Evolutionary conservation across 2,797 vertebrate species (phyloP).

Genomic region (Myoxocephalus aenaeus): DNA sequence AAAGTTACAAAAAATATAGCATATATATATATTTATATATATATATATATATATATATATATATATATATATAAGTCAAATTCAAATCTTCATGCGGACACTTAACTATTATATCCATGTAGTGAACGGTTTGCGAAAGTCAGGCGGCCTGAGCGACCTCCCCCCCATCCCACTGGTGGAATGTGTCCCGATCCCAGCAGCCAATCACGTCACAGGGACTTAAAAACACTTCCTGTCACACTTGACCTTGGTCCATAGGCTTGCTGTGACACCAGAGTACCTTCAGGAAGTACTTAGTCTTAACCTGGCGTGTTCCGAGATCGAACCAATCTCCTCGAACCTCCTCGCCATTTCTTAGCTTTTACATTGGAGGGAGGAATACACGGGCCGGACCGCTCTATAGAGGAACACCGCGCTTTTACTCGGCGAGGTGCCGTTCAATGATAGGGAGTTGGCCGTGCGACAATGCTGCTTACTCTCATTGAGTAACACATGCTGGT

Average conservation of each 20-base stretch:
- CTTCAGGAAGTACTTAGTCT: slow-evolving; percentile 34
- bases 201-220: slow-evolving; percentile 51
- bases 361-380: slow-evolving; percentile 89
- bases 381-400: slow-evolving; percentile 71
- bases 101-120: slow-evolving; percentile 62
- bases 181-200: slow-evolving; percentile 92
- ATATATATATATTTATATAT: slow-evolving; percentile 40
- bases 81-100: slow-evolving; percentile 70
- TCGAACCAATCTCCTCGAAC: slow-evolving; percentile 84
- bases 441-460: slow-evolving; percentile 27
- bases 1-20: slow-evolving; percentile 57
- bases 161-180: slow-evolving; percentile 84
- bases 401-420: slow-evolving; percentile 22
- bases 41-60: slow-evolving; percentile 44
- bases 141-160: slow-evolving; percentile 77
- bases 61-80: slow-evolving; percentile 44
- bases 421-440: slow-evolving; percentile 34
- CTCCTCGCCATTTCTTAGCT: slow-evolving; percentile 76
- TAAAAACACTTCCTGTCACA: slow-evolving; percentile 33
- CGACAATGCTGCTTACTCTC: slow-evolving; percentile 7
- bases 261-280: slow-evolving; percentile 7
- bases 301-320: slow-evolving; percentile 72
- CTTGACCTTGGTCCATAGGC: slow-evolving; percentile 10
- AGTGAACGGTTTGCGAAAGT: slow-evolving; percentile 60
- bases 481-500: background rate